A percentile compares a stretch with the other conserved stretches of the same genome.
Evolutionary conservation across 2,888 invertebrate species (phyloP).

Genomic region (Microdon myrmicae): DNA sequence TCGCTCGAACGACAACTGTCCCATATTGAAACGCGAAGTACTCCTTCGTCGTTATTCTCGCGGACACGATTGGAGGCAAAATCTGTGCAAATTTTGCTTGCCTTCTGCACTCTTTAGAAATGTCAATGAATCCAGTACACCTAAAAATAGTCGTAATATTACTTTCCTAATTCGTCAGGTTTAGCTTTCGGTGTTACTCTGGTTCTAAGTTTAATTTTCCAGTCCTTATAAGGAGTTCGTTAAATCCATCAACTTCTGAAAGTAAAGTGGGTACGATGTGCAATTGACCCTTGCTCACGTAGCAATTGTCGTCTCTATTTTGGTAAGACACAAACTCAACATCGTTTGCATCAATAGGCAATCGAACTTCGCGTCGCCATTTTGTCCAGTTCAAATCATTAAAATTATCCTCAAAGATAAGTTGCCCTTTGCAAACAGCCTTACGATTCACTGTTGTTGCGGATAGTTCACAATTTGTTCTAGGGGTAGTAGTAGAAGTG

Average conservation of each 20-base stretch:
- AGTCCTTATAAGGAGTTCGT: slow-evolving; percentile 54
- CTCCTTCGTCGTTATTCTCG: slow-evolving; percentile 72
- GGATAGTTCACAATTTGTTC: slow-evolving; percentile 12
- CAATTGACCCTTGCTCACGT: slow-evolving; percentile 60
- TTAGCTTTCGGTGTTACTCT: slow-evolving; percentile 59
- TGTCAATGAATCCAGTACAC: slow-evolving; percentile 69
- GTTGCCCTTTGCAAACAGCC: slow-evolving; percentile 67
- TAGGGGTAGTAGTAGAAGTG: too few species aligned
- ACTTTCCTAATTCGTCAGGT: too few species aligned
- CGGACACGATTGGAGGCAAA: slow-evolving; percentile 76
- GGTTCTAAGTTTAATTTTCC: slow-evolving; percentile 63
- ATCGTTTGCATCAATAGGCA: slow-evolving; percentile 68
- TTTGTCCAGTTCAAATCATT: slow-evolving; percentile 65
- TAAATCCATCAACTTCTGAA: slow-evolving; percentile 54
- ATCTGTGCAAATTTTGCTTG: slow-evolving; percentile 65
- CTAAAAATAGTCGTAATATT: slow-evolving; percentile 59
- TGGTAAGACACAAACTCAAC: slow-evolving; percentile 68
- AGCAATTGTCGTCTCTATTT: slow-evolving; percentile 59
- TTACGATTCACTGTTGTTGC: slow-evolving; percentile 17
- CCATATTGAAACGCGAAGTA: slow-evolving; percentile 78
- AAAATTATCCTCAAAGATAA: slow-evolving; percentile 75
- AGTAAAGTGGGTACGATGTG: slow-evolving; percentile 64
- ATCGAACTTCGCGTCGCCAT: slow-evolving; percentile 73
- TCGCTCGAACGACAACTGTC: slow-evolving; percentile 75
- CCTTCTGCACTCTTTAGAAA: slow-evolving; percentile 61